phyloP scores from a whole-genome alignment of 2,113 vertebrate genomes.

The Cynoglossus semilaevis region DNA sequence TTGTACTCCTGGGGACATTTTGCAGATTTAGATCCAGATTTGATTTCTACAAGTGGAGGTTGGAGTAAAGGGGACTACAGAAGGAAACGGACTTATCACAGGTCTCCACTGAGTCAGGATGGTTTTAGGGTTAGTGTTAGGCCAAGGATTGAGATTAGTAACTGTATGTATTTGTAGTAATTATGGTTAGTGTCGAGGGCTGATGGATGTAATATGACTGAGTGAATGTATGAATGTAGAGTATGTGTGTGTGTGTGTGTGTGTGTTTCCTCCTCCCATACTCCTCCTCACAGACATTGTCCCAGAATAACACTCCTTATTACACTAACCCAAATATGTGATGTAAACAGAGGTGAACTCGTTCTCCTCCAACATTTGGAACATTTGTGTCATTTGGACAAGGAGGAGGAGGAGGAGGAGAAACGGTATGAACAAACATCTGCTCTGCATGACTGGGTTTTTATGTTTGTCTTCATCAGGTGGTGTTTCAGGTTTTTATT shows the following conservation, averaged over 20 bases:
- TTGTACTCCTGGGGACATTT: too few relatives aligned
- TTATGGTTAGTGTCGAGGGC: too few relatives aligned
- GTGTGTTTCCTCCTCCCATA: slow-evolving; percentile 49
- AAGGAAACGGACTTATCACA: too few relatives aligned
- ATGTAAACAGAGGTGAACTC: slow-evolving; percentile 20
- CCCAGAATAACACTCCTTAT: slow-evolving; percentile 34
- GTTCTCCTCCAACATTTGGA: slow-evolving; percentile 22
- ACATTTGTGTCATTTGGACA: slow-evolving; percentile 15
- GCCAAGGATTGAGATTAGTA: too few relatives aligned
- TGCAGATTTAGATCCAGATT: too few relatives aligned
- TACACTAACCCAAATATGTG: slow-evolving; percentile 42
- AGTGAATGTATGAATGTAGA: too few relatives aligned
- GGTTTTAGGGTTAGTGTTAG: too few relatives aligned
- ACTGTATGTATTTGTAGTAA: too few relatives aligned
- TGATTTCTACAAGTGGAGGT: too few relatives aligned
- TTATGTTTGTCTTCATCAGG: slow-evolving; percentile 18
- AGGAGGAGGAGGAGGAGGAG: slow-evolving; percentile 44
- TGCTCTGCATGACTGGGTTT: slow-evolving; percentile 40
- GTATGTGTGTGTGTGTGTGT: slow-evolving; percentile 1
- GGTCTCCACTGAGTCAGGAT: too few relatives aligned
- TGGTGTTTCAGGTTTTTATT: slow-evolving; percentile 28
- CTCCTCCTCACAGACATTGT: slow-evolving; percentile 56
- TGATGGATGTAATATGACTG: too few relatives aligned
- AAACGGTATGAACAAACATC: slow-evolving; percentile 59
- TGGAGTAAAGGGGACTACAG: too few relatives aligned